phyloP scores from a whole-genome alignment of 2,113 vertebrate genomes.

The Tricholaema leucomelas region DNA sequence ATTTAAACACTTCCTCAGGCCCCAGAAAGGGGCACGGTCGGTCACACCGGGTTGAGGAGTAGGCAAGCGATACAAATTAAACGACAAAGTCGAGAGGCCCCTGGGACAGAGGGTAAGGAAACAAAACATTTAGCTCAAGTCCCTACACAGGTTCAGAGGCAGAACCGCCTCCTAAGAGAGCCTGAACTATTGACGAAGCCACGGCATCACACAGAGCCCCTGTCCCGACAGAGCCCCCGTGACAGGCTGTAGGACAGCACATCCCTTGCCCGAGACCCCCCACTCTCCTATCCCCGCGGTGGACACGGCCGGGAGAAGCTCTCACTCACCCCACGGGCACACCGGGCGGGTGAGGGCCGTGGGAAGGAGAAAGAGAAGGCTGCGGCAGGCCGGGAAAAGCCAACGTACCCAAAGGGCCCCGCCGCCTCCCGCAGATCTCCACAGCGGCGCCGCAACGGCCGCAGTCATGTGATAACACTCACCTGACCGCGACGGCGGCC shows the following conservation, averaged over 20 bases:
- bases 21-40: rapidly evolving
- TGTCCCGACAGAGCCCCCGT: not conserved
- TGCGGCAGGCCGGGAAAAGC: not conserved
- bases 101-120: rapidly evolving
- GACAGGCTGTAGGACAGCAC: not conserved
- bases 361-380: too few relatives aligned
- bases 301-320: not conserved
- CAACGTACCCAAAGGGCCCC: not conserved
- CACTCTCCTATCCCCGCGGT: rapidly evolving
- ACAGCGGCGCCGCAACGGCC: not conserved
- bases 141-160: not conserved
- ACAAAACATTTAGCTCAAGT: too few relatives aligned
- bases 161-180: not conserved
- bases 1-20: too few relatives aligned
- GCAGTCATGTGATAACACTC: constrained; percentile 11
- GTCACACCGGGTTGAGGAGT: rapidly evolving
- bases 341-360: not conserved
- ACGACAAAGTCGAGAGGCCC: not conserved
- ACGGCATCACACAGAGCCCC: not conserved
- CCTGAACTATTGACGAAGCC: not conserved
- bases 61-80: rapidly evolving
- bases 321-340: not conserved
- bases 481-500: constrained; percentile 46
- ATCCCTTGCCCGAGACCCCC: not conserved
- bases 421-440: too few relatives aligned